Evolutionary conservation across 2,797 vertebrate species (phyloP), one percentile per base, ranked within the genome.

Genomic region (Borostomias antarcticus): DNA sequence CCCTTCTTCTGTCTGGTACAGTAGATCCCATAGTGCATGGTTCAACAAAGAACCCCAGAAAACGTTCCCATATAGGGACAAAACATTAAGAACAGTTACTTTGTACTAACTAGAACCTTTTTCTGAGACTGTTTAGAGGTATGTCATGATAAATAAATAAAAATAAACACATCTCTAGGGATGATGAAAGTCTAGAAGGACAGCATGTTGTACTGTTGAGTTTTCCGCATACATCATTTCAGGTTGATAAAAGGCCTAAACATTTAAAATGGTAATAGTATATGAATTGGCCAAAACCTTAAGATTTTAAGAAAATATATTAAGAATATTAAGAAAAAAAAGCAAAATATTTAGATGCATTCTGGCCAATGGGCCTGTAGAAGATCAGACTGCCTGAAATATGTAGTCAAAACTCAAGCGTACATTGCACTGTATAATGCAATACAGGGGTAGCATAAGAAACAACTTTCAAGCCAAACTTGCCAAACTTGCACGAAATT

Each of bases 401-500:
- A n/a, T 56, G 58, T 10, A 56, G 37, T 67, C 25, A n/a, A 26
- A 68, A 30, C 23, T 17, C 9, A 19, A 30, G 28, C 1, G 17
- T 21, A 45, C 37, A 37, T 66, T 65, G 17, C 19, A 26, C 28
- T 30, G 30, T 29, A 51, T 30, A 47, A 51, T 52, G 54, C 10
- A 51, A 40, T 58, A 23, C 29, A 21, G 33, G n/a, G 35, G 28
- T 11, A 11, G 45, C 45, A 51, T 30, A n/a, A 62, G 15, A 68
- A 43, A 52, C 33, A n/a, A 10, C 23, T 45, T 10, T 35, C 35
- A 79, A 66, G 58, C 53, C 63, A 74, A 67, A 72, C 33, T 33
- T 52, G 57, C 28, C 56, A 25, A 57, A 37, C n/a, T n/a, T n/a
- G n/a, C n/a, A n/a, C n/a, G n/a, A n/a, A n/a, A n/a, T n/a, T n/a